phyloP scores from a whole-genome alignment of 2,113 vertebrate species.

The Oriolus oriolus region DNA sequence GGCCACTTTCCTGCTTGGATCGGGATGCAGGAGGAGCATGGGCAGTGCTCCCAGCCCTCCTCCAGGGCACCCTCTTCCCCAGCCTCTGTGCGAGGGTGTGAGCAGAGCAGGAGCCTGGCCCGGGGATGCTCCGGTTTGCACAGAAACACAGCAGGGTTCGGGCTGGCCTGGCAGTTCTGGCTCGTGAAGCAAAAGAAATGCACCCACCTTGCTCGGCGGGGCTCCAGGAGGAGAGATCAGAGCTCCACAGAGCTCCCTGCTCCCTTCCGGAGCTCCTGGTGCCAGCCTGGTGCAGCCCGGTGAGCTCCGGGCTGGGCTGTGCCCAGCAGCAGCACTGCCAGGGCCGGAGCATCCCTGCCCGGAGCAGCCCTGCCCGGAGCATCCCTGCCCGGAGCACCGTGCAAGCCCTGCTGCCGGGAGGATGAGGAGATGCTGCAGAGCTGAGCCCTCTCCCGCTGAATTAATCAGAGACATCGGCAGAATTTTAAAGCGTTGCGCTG shows the following conservation, averaged over 20 bases:
- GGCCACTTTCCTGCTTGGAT: accelerated
- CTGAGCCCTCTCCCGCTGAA: background rate
- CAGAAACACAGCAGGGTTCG: background rate
- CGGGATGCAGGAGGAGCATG: accelerated
- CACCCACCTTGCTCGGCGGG: background rate
- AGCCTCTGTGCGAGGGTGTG: background rate
- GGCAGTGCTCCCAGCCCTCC: background rate
- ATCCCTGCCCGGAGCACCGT: background rate
- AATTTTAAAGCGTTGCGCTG: background rate
- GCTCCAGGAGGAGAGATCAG: background rate
- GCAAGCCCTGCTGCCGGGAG: background rate
- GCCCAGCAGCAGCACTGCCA: background rate
- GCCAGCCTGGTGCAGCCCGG: background rate
- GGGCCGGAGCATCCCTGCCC: background rate
- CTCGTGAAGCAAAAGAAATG: background rate
- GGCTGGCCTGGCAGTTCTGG: background rate
- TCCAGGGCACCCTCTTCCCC: background rate
- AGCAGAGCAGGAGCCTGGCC: background rate
- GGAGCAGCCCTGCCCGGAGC: background rate
- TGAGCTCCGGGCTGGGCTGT: background rate
- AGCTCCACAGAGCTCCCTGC: background rate
- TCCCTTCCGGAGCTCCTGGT: background rate
- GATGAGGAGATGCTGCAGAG: background rate
- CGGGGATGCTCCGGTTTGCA: background rate
- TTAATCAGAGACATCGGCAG: background rate